phyloP scores from a whole-genome alignment of 2,113 vertebrate species.

The Ramphastos sulfuratus region DNA sequence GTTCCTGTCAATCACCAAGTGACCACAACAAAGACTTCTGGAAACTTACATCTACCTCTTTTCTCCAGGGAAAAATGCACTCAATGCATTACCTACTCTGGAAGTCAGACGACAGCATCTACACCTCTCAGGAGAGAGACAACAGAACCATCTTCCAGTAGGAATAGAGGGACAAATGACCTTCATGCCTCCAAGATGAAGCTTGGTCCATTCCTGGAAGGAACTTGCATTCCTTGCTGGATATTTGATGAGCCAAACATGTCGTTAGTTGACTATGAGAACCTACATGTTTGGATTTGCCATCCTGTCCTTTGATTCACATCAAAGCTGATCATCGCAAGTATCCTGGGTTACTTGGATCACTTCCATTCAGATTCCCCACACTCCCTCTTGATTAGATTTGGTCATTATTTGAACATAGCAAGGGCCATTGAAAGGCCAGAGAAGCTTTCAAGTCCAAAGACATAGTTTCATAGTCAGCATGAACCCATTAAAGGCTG shows the following conservation, averaged over 20 bases:
- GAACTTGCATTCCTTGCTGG: not conserved
- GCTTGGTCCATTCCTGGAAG: not conserved
- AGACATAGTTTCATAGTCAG: not conserved
- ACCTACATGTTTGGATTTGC: not conserved
- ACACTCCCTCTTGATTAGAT: not conserved
- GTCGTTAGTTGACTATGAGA: not conserved
- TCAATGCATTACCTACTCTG: not conserved
- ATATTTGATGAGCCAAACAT: not conserved
- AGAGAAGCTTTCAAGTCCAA: not conserved
- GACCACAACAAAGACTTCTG: not conserved
- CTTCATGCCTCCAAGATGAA: not conserved
- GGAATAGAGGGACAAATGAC: not conserved
- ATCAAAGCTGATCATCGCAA: not conserved
- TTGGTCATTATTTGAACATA: not conserved
- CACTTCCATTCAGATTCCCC: not conserved
- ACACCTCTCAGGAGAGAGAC: not conserved
- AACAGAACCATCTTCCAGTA: not conserved
- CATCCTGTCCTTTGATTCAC: not conserved
- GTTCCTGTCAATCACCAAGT: not conserved
- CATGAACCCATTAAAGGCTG: not conserved
- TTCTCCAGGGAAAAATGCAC: not conserved
- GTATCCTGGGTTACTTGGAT: not conserved
- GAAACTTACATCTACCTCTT: not conserved
- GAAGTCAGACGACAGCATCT: not conserved
- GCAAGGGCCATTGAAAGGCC: not conserved